Conservation (phyloP, 2,113 vertebrate genomes). For the Onychostoma macrolepis region DNA sequence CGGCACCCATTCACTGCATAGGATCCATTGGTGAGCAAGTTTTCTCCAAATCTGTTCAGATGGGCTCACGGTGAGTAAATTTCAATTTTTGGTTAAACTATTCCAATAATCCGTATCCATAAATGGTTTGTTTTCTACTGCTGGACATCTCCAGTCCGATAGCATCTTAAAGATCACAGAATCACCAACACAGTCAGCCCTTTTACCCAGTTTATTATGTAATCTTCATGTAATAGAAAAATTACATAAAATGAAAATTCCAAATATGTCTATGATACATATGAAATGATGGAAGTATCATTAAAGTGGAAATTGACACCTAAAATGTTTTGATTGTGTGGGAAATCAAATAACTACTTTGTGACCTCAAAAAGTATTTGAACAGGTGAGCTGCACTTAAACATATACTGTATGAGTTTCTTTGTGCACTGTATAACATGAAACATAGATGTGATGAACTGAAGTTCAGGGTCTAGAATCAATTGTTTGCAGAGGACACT, state of each 20-base stretch:
- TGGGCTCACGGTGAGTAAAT: neutral
- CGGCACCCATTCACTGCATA: neutral
- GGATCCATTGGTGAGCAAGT: neutral
- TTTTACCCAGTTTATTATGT: constrained; percentile 36
- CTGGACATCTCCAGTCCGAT: neutral
- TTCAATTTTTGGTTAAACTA: neutral
- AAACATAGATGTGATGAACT: neutral
- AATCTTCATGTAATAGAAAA: constrained; percentile 15
- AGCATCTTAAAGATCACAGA: constrained; percentile 2
- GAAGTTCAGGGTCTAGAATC: neutral
- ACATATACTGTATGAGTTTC: too few relatives aligned
- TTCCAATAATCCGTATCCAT: neutral
- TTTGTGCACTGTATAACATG: neutral
- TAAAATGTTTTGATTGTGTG: neutral
- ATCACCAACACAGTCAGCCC: constrained; percentile 38
- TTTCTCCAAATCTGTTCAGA: neutral
- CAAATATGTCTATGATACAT: constrained; percentile 26
- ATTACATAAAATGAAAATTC: constrained; percentile 6
- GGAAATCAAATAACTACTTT: neutral
- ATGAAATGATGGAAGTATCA: neutral
- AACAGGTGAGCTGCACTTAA: neutral
- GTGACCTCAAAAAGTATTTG: constrained; percentile 4
- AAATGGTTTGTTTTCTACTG: neutral
- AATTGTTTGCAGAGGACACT: neutral
- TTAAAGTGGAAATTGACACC: neutral